These are phyloP conservation scores for Halictus rubicundus DNA, from an alignment of 1,140 invertebrate species.

Conservation along the genomic window DNA sequence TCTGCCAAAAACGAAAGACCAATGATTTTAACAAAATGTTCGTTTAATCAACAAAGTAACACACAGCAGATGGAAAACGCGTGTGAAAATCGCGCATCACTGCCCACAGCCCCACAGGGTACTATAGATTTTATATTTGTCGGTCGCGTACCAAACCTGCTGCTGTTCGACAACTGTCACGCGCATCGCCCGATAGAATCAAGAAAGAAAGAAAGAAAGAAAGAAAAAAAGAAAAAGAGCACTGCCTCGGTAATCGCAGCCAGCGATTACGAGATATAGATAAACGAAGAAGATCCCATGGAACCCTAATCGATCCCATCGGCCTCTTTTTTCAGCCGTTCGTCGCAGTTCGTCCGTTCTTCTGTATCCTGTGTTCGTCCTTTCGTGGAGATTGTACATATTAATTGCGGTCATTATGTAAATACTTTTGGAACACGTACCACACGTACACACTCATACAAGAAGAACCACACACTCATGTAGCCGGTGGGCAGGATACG, in stretches of 20 bases:
- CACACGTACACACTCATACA: slow-evolving; percentile 59
- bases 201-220: slow-evolving; percentile 3
- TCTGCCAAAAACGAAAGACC: not conserved
- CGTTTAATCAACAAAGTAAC: not conserved
- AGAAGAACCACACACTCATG: slow-evolving; percentile 45
- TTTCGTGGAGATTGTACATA: slow-evolving; percentile 68
- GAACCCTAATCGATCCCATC: not conserved
- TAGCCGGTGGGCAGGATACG: slow-evolving; percentile 1
- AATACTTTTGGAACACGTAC: slow-evolving; percentile 61
- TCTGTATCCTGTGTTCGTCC: slow-evolving; percentile 47
- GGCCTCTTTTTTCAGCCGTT: slow-evolving; percentile 20
- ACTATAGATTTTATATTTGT: not conserved
- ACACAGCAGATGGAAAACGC: not conserved
- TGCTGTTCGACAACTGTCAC: not conserved
- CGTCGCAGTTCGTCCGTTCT: slow-evolving; percentile 53
- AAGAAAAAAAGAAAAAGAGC: slow-evolving; percentile 21
- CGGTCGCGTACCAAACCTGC: not conserved
- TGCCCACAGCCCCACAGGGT: not conserved
- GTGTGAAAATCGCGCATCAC: not conserved
- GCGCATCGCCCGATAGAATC: slow-evolving; percentile 10
- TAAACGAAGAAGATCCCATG: slow-evolving; percentile 9
- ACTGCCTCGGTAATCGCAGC: slow-evolving; percentile 29
- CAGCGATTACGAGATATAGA: slow-evolving; percentile 17
- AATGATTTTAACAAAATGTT: not conserved
- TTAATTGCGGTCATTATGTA: slow-evolving; percentile 70